These are phyloP conservation scores for Serripes groenlandicus DNA, from an alignment of 2,888 invertebrate genomes.

Conservation along the genomic window DNA sequence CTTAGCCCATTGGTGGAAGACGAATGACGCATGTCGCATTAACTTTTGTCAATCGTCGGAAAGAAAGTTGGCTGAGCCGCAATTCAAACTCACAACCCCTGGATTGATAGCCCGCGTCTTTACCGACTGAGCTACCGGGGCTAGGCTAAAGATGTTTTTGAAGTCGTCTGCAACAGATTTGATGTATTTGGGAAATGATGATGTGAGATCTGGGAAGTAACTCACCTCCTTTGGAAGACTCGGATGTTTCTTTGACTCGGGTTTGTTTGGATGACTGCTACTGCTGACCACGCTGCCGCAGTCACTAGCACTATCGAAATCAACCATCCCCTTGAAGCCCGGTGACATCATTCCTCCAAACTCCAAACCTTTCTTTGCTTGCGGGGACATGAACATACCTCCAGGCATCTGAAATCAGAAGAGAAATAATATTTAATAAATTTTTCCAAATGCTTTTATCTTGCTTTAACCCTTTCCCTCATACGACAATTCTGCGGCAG, in stretches of 20 bases:
- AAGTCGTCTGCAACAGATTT: too few species aligned
- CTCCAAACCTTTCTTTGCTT: constrained; percentile 73
- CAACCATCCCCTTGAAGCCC: constrained; percentile 76
- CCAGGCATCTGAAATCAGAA: constrained; percentile 67
- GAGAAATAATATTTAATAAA: neutral
- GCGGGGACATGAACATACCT: constrained; percentile 71
- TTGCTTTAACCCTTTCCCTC: neutral
- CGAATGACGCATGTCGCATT: too few species aligned
- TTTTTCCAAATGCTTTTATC: neutral
- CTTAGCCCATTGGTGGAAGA: too few species aligned
- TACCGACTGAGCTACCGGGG: too few species aligned
- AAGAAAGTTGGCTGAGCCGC: too few species aligned
- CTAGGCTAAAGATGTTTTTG: too few species aligned
- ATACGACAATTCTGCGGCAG: neutral
- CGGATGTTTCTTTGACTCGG: constrained; percentile 84
- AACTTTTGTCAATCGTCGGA: too few species aligned
- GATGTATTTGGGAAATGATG: too few species aligned
- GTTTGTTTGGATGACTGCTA: constrained; percentile 76
- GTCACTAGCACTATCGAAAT: constrained; percentile 74
- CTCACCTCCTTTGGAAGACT: constrained; percentile 84
- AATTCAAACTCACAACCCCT: too few species aligned
- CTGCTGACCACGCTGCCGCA: constrained; percentile 74
- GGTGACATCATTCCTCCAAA: constrained; percentile 71
- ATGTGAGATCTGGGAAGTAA: too few species aligned
- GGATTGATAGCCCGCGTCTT: too few species aligned